These are phyloP conservation scores for Scolopax bukidnonensis DNA, from an alignment of 2,797 vertebrate genomes.

Conservation along the genomic window DNA sequence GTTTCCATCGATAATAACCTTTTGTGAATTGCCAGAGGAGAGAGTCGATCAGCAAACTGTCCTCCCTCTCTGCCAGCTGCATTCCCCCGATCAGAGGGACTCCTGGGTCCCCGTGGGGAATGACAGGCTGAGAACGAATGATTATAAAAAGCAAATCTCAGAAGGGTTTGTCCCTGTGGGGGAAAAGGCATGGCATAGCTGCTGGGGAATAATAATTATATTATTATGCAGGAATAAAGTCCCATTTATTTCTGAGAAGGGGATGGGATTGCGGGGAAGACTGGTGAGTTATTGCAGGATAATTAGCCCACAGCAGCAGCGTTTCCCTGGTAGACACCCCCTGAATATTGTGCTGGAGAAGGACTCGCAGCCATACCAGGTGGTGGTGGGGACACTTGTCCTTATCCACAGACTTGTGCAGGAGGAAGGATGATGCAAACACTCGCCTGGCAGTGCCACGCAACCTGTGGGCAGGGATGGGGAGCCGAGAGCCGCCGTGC, in stretches of 20 bases:
- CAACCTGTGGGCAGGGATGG: not conserved
- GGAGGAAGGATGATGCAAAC: not conserved
- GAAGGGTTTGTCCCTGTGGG: not conserved
- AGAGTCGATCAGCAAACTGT: not conserved
- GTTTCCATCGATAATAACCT: not conserved
- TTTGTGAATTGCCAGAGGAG: not conserved
- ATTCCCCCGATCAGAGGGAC: not conserved
- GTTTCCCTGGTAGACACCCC: not conserved
- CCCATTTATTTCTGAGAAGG: not conserved
- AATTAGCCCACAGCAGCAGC: not conserved
- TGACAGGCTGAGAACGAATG: rapidly evolving
- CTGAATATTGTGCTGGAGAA: not conserved
- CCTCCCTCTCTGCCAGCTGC: not conserved
- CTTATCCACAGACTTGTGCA: not conserved
- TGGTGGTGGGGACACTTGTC: no score
- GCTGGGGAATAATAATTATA: not conserved
- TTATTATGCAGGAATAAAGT: conserved; percentile 29
- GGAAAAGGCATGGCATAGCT: not conserved
- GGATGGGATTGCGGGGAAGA: not conserved
- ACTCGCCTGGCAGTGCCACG: not conserved
- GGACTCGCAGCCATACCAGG: rapidly evolving
- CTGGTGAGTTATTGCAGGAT: not conserved
- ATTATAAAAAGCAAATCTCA: not conserved
- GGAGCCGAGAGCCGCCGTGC: rapidly evolving
- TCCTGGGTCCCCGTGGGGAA: not conserved